Evolutionary conservation across 2,888 invertebrate genomes (phyloP).

Genomic region (Watsonalla binaria): DNA sequence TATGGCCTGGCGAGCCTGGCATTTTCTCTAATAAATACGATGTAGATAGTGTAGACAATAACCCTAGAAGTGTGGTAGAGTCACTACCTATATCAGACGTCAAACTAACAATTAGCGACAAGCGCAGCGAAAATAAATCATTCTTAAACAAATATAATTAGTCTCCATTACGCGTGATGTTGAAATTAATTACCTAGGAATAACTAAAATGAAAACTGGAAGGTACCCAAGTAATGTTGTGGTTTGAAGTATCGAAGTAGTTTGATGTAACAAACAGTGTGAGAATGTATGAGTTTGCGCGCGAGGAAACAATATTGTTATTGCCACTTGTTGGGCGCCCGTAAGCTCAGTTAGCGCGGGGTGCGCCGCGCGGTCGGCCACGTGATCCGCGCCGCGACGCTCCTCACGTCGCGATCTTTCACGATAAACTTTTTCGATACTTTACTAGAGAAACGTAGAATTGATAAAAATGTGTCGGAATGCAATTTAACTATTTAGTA

Average conservation of each 20-base stretch:
- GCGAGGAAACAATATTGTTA: slow-evolving; percentile 61
- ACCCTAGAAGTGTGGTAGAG: too few species aligned
- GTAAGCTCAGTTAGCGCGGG: slow-evolving; percentile 66
- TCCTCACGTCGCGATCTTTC: slow-evolving; percentile 28
- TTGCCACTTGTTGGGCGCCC: slow-evolving; percentile 78
- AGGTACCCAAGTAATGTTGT: neutral
- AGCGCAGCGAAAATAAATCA: too few species aligned
- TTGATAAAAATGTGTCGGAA: slow-evolving; percentile 14
- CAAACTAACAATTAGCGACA: too few species aligned
- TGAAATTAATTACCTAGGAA: too few species aligned
- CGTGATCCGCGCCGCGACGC: slow-evolving; percentile 29
- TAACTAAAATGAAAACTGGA: too few species aligned
- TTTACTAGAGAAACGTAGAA: slow-evolving; percentile 5
- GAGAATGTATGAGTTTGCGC: slow-evolving; percentile 66
- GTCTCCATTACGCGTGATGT: too few species aligned
- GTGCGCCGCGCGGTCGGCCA: slow-evolving; percentile 58
- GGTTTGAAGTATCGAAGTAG: neutral
- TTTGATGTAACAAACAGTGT: slow-evolving; percentile 19
- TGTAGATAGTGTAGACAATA: too few species aligned
- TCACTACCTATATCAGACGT: too few species aligned
- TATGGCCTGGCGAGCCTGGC: too few species aligned
- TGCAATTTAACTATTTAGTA: slow-evolving; percentile 14
- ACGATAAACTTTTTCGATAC: slow-evolving; percentile 53
- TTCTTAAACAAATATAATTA: too few species aligned
- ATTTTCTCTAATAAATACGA: too few species aligned